Percentiles rank a stretch among this genome's conserved stretches.
Conservation (phyloP, 2,888 invertebrate species). For the Chloroclystis v-ata region DNA sequence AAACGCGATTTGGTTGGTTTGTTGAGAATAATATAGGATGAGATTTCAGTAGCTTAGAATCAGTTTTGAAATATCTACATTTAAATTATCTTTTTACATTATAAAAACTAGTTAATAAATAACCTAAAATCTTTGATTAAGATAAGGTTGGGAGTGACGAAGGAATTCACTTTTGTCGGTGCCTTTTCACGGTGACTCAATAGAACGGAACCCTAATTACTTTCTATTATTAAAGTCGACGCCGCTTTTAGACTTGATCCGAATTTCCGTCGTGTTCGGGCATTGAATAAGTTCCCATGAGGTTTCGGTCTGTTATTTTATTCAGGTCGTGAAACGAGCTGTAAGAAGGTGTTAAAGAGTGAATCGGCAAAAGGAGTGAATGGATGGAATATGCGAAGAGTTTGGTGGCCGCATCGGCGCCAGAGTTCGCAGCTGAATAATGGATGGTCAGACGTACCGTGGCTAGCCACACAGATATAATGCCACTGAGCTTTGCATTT, state of each 20-base stretch:
- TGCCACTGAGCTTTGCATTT: not conserved
- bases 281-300: constrained; percentile 55
- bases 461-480: not conserved
- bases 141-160: not conserved
- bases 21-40: constrained; percentile 1
- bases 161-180: constrained; percentile 1
- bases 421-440: constrained; percentile 51
- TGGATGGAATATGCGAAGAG: constrained; percentile 67
- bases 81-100: no score
- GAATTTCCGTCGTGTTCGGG: constrained; percentile 40
- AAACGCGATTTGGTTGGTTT: constrained; percentile 7
- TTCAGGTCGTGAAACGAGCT: constrained; percentile 64
- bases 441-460: constrained; percentile 41
- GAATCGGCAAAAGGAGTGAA: constrained; percentile 66
- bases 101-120: no score
- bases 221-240: constrained; percentile 22
- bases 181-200: constrained; percentile 16
- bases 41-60: not conserved
- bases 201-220: constrained; percentile 23
- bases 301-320: constrained; percentile 61
- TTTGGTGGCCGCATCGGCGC: constrained; percentile 48
- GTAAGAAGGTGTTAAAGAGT: constrained; percentile 75
- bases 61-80: no score
- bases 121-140: no score
- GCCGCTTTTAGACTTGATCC: constrained; percentile 37